Evolutionary conservation across 2,888 invertebrate genomes (phyloP), one percentile per base, ranked within the genome.

Genomic region (Maniola hyperantus): DNA sequence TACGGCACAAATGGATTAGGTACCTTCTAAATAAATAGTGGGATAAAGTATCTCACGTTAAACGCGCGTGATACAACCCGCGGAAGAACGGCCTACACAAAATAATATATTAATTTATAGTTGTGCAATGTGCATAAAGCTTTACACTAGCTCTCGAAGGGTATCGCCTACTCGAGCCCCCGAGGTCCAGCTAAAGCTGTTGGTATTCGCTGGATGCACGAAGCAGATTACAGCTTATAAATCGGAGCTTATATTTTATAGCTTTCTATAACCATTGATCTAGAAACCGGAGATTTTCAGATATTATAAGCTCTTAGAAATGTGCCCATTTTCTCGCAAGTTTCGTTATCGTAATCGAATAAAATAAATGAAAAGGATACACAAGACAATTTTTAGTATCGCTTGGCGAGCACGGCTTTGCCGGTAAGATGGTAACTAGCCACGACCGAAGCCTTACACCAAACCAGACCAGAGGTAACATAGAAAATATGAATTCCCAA

Each of bases 31-130:
- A 57, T 13, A 42, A n/a, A 58, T 44, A 13, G 57, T 46, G 18
- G 64, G 58, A 63, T 64, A 67, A 67, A 68, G 68, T 71, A 69
- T 69, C 78, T 79, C 78, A 76, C 76, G 75, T 75, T 77, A 65
- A 73, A 75, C 69, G 71, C 72, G 83, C 82, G 79, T 79, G 83
- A 81, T 83, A 80, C 72, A 73, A 77, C 74, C 79, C 76, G 80
- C 85, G 87, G 87, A 87, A 87, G 86, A 83, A 76, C 73, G 71
- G 76, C 74, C 71, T 80, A 78, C 76, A 77, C 83, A n/a, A n/a
- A n/a, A n/a, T n/a, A n/a, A n/a, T n/a, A n/a, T n/a, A n/a, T n/a
- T n/a, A n/a, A 26, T n/a, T 33, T 20, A 39, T 34, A 20, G 15
- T 13, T 66, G 59, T 64, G 60, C 39, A 34, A 18, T 69, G 64